Conservation (phyloP, 1,140 invertebrate species). For the Scaptodrosophila lebanonensis region DNA sequence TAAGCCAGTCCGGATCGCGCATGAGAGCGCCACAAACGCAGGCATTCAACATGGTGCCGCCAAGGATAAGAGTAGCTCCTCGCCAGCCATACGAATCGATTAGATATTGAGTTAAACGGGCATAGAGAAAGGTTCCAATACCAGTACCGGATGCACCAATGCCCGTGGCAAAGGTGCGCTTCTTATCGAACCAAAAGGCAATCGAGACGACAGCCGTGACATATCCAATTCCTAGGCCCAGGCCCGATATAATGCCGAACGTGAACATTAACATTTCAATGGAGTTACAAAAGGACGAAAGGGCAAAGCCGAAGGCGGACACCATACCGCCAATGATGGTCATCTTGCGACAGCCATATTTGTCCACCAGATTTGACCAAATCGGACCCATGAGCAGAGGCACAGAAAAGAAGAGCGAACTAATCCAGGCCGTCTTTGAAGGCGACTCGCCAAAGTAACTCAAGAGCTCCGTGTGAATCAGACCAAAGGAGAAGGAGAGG, state of each 20-base stretch:
- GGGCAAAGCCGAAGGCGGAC: conserved; percentile 86
- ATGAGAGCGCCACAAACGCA: conserved; percentile 92
- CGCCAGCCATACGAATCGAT: conserved; percentile 90
- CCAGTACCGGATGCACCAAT: conserved; percentile 92
- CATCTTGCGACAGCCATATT: conserved; percentile 90
- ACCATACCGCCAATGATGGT: conserved; percentile 89
- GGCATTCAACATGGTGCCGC: conserved; percentile 91
- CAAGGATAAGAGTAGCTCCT: conserved; percentile 88
- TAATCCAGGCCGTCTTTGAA: conserved; percentile 91
- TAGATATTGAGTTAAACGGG: conserved; percentile 88
- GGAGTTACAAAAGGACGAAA: conserved; percentile 85
- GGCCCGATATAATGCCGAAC: conserved; percentile 90
- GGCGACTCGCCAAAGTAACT: conserved; percentile 89
- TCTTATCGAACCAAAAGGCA: conserved; percentile 97
- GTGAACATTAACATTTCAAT: conserved; percentile 89
- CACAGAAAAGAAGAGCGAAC: conserved; percentile 91
- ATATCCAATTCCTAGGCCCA: conserved; percentile 91
- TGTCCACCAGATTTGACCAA: conserved; percentile 88
- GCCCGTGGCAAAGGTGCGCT: conserved; percentile 93
- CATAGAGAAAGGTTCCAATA: conserved; percentile 85
- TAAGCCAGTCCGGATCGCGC: conserved; percentile 89
- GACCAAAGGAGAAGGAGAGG: conserved; percentile 94
- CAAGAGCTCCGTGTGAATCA: conserved; percentile 92
- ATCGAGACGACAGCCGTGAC: conserved; percentile 95
- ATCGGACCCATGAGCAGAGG: conserved; percentile 87